A percentile compares a stretch with the other conserved stretches of the same genome.
Conservation (phyloP, 2,113 vertebrate species). For the Aix galericulata region DNA sequence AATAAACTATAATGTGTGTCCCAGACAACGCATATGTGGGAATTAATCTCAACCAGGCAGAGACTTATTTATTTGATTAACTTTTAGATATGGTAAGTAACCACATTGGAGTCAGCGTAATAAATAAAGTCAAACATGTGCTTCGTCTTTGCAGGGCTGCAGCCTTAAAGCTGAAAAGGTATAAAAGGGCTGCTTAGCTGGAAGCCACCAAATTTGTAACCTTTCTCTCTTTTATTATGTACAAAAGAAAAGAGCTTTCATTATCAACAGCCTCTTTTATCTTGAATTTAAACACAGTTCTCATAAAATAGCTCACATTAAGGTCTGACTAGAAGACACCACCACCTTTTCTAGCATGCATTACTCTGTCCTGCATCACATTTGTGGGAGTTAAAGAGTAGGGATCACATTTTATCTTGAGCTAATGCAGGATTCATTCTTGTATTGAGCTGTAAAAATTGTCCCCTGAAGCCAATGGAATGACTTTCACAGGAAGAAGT, state of each 20-base stretch:
- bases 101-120: background rate
- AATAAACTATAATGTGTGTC: background rate
- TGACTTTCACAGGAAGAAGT: background rate
- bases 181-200: background rate
- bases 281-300: background rate
- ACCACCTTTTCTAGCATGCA: background rate
- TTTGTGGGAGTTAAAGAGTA: background rate
- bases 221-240: background rate
- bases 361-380: background rate
- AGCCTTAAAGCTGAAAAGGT: slow-evolving; percentile 19
- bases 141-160: background rate
- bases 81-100: slow-evolving; percentile 36
- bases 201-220: slow-evolving; percentile 9
- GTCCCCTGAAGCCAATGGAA: background rate
- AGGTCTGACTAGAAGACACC: slow-evolving; percentile 1
- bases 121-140: slow-evolving; percentile 16
- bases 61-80: slow-evolving; percentile 38
- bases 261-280: slow-evolving; percentile 1
- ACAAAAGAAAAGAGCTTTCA: background rate
- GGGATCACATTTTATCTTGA: background rate
- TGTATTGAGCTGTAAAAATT: background rate
- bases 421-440: background rate
- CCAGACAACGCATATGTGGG: background rate
- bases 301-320: background rate
- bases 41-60: slow-evolving; percentile 36